These are phyloP conservation scores for Dendroctonus valens DNA, from an alignment of 1,140 invertebrate genomes.

Conservation along the genomic window DNA sequence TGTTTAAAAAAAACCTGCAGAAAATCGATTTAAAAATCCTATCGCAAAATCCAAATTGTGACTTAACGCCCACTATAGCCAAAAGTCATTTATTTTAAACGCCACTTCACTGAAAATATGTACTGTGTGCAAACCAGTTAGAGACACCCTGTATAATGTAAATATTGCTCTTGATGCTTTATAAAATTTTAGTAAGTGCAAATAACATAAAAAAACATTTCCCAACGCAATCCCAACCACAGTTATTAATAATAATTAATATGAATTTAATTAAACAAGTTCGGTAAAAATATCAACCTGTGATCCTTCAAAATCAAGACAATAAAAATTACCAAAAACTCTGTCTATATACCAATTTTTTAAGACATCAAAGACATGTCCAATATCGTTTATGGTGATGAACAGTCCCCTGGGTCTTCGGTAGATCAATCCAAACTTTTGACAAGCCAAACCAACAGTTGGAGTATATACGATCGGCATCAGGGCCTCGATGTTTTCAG, in stretches of 20 bases:
- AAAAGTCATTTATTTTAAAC: too few relatives aligned
- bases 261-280: constrained; percentile 9
- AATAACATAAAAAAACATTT: neutral
- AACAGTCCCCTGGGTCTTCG: constrained; percentile 90
- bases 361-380: constrained; percentile 82
- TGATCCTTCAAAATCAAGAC: constrained; percentile 28
- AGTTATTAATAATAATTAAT: neutral
- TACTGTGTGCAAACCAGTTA: too few relatives aligned
- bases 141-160: too few relatives aligned
- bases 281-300: constrained; percentile 4
- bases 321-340: constrained; percentile 37
- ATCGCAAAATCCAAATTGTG: too few relatives aligned
- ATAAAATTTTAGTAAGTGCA: neutral
- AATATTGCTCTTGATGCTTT: too few relatives aligned
- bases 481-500: constrained; percentile 83
- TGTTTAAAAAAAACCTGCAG: too few relatives aligned
- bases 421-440: constrained; percentile 94
- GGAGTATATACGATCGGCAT: constrained; percentile 93
- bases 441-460: constrained; percentile 90
- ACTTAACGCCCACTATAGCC: too few relatives aligned
- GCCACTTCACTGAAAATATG: too few relatives aligned
- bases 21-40: too few relatives aligned
- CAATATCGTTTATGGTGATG: constrained; percentile 94
- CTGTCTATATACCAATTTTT: constrained; percentile 69
- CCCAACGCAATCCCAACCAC: neutral